These are phyloP conservation scores for Tympanuchus pallidicinctus DNA, from an alignment of 2,113 vertebrate species.

Conservation along the genomic window DNA sequence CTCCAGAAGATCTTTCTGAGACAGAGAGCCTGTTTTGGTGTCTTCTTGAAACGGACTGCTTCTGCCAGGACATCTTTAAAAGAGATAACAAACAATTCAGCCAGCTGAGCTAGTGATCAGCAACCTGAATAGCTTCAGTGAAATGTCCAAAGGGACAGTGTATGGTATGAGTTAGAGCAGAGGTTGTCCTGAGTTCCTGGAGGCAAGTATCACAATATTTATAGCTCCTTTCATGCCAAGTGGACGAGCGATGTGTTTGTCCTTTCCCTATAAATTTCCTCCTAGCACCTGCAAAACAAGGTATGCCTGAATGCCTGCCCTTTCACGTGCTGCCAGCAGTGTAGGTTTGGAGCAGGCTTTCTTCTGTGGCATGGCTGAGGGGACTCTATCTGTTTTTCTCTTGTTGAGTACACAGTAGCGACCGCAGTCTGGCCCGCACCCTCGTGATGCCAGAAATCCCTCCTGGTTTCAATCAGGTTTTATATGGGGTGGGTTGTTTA, in stretches of 20 bases:
- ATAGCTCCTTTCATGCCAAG: slow-evolving; percentile 5
- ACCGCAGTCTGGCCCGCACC: background rate
- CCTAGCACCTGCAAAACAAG: background rate
- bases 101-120: background rate
- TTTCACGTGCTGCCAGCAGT: fast-evolving
- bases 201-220: slow-evolving; percentile 25
- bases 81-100: background rate
- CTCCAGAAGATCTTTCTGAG: background rate
- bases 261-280: background rate
- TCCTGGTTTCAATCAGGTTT: background rate
- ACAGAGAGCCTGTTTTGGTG: background rate
- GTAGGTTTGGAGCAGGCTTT: fast-evolving
- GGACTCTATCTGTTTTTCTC: background rate
- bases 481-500: background rate
- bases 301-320: background rate
- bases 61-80: background rate
- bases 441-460: background rate
- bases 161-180: slow-evolving; percentile 3
- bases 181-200: slow-evolving; percentile 25
- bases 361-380: background rate
- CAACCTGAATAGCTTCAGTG: background rate
- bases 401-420: background rate
- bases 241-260: background rate
- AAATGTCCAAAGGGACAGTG: slow-evolving; percentile 46
- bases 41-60: background rate